phyloP scores from a whole-genome alignment of 2,888 invertebrate species.

The Sphecodes monilicornis region DNA sequence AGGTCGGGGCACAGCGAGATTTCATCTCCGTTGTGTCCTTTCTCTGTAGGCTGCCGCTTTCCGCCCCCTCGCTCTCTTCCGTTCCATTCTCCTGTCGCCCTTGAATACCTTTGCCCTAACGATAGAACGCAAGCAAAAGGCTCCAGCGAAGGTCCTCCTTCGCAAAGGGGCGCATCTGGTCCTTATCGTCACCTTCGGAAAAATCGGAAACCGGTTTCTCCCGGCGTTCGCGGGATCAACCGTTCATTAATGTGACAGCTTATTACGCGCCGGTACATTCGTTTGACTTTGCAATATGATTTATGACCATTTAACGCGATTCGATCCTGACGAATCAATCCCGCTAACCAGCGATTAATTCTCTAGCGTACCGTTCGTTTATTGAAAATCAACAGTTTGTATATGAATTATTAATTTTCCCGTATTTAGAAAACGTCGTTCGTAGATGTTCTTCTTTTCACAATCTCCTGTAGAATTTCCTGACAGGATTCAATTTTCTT shows the following conservation, averaged over 20 bases:
- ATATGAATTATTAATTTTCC: background rate
- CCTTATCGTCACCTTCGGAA: conserved; percentile 61
- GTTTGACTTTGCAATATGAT: background rate
- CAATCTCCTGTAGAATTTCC: background rate
- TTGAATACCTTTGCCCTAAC: conserved; percentile 68
- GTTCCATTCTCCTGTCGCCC: conserved; percentile 57
- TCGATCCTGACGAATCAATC: conserved; percentile 1
- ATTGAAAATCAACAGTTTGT: background rate
- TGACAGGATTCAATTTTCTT: no score
- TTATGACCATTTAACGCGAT: background rate
- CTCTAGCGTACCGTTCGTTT: background rate
- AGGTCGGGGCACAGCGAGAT: conserved; percentile 73
- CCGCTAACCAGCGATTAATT: background rate
- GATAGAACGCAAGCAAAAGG: conserved; percentile 53
- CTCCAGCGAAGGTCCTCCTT: conserved; percentile 38
- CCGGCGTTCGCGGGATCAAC: conserved; percentile 31
- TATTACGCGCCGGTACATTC: conserved; percentile 41
- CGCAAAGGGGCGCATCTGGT: conserved; percentile 48
- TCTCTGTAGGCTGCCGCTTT: conserved; percentile 44
- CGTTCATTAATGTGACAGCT: conserved; percentile 57
- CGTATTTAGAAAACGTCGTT: background rate
- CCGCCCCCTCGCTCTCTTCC: conserved; percentile 30
- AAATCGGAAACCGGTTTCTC: conserved; percentile 63
- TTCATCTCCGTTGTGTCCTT: conserved; percentile 50
- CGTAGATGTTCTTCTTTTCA: background rate